A percentile compares a stretch with the other conserved stretches of the same genome.
These are phyloP conservation scores for Tolypeutes matacus DNA, from an alignment of 2,797 vertebrate genomes.

Conservation along the genomic window DNA sequence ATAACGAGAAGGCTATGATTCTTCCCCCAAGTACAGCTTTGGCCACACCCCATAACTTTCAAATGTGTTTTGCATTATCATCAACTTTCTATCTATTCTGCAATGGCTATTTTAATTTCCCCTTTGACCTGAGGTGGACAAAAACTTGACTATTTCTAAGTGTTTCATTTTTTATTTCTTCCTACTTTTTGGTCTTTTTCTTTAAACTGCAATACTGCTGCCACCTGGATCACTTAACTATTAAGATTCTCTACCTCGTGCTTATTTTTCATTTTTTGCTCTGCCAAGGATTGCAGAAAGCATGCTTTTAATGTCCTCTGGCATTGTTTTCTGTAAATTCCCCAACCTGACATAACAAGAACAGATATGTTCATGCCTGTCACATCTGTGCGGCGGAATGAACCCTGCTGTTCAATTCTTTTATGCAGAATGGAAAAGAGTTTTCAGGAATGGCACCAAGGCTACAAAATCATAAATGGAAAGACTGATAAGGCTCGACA, in stretches of 20 bases:
- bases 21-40: not conserved
- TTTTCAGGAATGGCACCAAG: not conserved
- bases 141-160: not conserved
- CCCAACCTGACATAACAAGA: not conserved
- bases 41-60: not conserved
- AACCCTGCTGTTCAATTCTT: not conserved
- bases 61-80: not conserved
- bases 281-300: not conserved
- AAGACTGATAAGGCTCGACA: not conserved
- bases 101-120: not conserved
- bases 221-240: accelerated
- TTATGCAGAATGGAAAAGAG: not conserved
- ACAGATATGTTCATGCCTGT: not conserved
- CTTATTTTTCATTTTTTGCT: no score
- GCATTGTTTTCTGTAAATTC: not conserved
- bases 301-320: not conserved
- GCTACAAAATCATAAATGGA: not conserved
- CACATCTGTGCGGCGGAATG: not conserved
- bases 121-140: not conserved
- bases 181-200: not conserved
- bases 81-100: not conserved
- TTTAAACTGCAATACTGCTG: not conserved
- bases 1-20: not conserved
- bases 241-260: not conserved
- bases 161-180: no score